Evolutionary conservation across 2,888 invertebrate genomes (phyloP), one percentile per base, ranked within the genome.

Genomic region (Yponomeuta evonymella): DNA sequence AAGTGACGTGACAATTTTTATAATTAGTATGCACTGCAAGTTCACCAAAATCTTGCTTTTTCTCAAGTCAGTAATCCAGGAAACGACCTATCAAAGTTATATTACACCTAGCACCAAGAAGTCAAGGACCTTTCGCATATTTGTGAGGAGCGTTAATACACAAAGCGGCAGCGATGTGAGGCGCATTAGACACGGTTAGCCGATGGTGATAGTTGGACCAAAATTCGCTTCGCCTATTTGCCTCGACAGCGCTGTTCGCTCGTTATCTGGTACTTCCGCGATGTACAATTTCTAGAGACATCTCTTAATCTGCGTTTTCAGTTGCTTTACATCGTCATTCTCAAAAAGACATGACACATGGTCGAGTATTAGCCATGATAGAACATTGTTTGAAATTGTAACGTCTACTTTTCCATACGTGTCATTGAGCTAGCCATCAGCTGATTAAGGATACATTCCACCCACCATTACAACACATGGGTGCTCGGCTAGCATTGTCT

Each of bases 401-500:
- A 58, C 15, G 51, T 15, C 12, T 58, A 15, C 1, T 58, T 58
- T 58, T 58, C 51, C 15, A 12, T 58, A 12, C 51, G 51, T 43
- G 36, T 67, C 67, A 63, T 62, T 29, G 30, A 76, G 76, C 78
- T 76, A 78, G 75, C 76, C 79, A 80, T 84, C 82, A 83, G 86
- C 86, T 85, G 82, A 85, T 89, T 86, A 85, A 83, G 83, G 83
- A 86, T 87, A 87, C 89, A 85, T 90, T 90, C 88, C 89, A 87
- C 89, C 82, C 84, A 33, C 79, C 85, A 88, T 89, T 84, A 87
- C 89, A 87, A 86, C 85, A 75, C 82, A 79, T 85, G 85, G 79
- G 79, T 79, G 81, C 80, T 81, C 80, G 85, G 85, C 83, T 84
- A 81, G 83, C 86, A 87, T 88, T 87, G 88, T 89, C 87, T 86